Percentiles rank a stretch among this genome's conserved stretches.
phyloP scores from a whole-genome alignment of 2,113 vertebrate genomes.

The Salvelinus namaycush region DNA sequence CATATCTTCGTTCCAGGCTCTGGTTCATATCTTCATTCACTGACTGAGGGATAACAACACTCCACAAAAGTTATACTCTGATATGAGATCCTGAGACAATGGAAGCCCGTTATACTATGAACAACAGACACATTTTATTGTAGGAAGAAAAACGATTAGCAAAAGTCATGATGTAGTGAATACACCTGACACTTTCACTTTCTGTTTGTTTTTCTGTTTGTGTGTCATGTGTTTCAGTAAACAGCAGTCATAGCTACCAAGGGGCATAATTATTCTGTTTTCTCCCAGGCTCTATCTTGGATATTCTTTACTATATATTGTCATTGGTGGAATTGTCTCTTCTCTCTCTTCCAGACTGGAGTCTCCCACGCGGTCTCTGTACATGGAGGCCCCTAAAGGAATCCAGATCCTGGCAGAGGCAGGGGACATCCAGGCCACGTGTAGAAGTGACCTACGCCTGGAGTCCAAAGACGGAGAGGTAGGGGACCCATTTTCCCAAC shows the following conservation, averaged over 20 bases:
- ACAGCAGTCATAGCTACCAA: too few relatives aligned
- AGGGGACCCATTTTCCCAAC: slow-evolving; percentile 21
- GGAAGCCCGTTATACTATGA: too few relatives aligned
- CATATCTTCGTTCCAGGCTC: neutral
- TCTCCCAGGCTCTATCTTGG: too few relatives aligned
- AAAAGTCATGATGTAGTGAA: too few relatives aligned
- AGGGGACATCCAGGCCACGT: slow-evolving; percentile 91
- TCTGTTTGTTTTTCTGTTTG: too few relatives aligned
- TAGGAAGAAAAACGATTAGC: too few relatives aligned
- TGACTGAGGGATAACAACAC: neutral
- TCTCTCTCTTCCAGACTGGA: slow-evolving; percentile 82
- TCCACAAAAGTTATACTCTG: neutral
- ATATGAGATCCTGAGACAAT: too few relatives aligned
- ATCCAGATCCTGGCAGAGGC: slow-evolving; percentile 96
- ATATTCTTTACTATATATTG: too few relatives aligned
- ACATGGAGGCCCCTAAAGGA: slow-evolving; percentile 97
- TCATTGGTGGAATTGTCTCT: neutral
- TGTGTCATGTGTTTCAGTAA: too few relatives aligned
- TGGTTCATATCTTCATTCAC: neutral
- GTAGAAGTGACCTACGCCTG: slow-evolving; percentile 92
- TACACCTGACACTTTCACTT: too few relatives aligned
- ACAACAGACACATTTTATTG: too few relatives aligned
- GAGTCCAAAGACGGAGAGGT: slow-evolving; percentile 99
- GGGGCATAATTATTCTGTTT: too few relatives aligned
- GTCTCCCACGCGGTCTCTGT: slow-evolving; percentile 90